phyloP scores from a whole-genome alignment of 2,888 invertebrate species.

The Andrena hattorfiana region DNA sequence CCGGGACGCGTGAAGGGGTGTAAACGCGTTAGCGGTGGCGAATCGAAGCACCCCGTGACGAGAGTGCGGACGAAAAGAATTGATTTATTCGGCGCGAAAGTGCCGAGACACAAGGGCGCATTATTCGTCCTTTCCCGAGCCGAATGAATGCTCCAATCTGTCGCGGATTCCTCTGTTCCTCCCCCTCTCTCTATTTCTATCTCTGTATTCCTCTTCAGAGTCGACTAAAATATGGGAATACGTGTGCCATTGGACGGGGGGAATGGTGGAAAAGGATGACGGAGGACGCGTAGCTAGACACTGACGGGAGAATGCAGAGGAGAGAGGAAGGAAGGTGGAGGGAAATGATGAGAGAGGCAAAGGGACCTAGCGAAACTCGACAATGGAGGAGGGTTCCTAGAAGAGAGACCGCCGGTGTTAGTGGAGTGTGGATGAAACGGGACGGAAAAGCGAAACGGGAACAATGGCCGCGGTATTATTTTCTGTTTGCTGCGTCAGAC shows the following conservation, averaged over 20 bases:
- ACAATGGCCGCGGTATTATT: conserved; percentile 81
- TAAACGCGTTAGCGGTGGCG: neutral
- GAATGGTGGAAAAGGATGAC: conserved; percentile 20
- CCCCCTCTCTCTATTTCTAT: neutral
- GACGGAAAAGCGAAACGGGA: conserved; percentile 69
- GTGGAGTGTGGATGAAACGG: conserved; percentile 71
- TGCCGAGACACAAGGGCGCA: conserved; percentile 43
- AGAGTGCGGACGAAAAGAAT: conserved; percentile 28
- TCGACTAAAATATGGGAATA: conserved; percentile 64
- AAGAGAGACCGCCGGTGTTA: conserved; percentile 50
- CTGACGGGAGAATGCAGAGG: conserved; percentile 39
- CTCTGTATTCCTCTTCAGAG: conserved; percentile 26
- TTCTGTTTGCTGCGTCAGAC: conserved; percentile 81
- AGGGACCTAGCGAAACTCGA: conserved; percentile 72
- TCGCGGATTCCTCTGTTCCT: conserved; percentile 37
- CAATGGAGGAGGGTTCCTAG: conserved; percentile 75
- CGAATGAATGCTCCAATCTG: conserved; percentile 67
- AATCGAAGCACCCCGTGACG: too few species aligned
- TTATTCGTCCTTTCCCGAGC: conserved; percentile 31
- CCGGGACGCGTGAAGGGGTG: neutral
- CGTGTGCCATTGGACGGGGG: conserved; percentile 41
- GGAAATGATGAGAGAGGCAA: conserved; percentile 54
- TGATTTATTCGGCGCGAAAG: conserved; percentile 48
- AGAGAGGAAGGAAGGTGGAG: conserved; percentile 25
- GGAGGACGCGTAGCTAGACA: conserved; percentile 27